Evolutionary conservation across 2,113 vertebrate genomes (phyloP).

Genomic region (Pelecanoides urinatrix): DNA sequence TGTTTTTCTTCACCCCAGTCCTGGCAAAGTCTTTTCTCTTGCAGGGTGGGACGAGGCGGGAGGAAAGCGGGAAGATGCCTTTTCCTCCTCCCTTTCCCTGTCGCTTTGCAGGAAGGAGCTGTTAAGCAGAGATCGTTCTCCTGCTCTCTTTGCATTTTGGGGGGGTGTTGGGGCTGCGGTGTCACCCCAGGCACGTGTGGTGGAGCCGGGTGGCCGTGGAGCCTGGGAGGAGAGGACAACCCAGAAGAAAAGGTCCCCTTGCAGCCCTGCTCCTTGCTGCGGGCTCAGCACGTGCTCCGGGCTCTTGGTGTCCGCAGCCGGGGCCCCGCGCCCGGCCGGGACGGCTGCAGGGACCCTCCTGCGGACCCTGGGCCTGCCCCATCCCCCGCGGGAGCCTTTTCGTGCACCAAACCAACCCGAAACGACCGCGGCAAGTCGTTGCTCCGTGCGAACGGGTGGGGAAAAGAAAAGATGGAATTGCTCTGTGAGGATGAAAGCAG

Average conservation of each 20-base stretch:
- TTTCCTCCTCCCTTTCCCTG: neutral
- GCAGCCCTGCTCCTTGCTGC: neutral
- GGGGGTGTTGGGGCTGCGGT: neutral
- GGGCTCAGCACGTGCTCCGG: neutral
- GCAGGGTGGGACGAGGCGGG: accelerated
- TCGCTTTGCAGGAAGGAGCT: neutral
- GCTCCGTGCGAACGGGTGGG: neutral
- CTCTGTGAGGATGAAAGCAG: neutral
- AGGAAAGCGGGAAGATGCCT: neutral
- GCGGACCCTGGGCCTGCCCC: neutral
- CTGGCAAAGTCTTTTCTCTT: neutral
- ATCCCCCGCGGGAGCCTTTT: neutral
- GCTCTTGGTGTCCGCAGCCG: neutral
- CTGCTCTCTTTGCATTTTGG: accelerated
- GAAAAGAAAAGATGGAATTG: neutral
- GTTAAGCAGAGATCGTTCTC: neutral
- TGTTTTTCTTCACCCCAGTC: neutral
- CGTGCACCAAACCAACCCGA: neutral
- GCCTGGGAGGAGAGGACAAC: neutral
- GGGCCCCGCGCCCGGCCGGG: neutral
- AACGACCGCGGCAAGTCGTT: accelerated
- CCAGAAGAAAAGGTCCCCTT: neutral
- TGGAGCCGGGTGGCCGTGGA: neutral
- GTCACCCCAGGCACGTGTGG: neutral
- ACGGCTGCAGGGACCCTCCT: too few species aligned